Evolutionary conservation across 2,888 invertebrate species (phyloP), one percentile per base, ranked within the genome.

Genomic region (Lomographa bimaculata): DNA sequence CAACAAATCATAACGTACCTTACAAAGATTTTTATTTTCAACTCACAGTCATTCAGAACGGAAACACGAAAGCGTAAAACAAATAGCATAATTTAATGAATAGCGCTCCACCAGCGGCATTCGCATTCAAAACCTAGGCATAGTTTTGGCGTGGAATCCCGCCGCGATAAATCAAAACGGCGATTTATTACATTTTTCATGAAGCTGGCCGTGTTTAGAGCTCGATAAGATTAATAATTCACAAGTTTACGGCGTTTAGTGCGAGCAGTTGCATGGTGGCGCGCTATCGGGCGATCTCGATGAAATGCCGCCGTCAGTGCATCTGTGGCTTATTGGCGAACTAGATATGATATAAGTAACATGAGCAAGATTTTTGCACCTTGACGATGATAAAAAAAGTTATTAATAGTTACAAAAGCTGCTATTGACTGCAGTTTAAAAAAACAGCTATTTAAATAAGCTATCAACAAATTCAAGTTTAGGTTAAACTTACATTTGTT

Each of bases 181-280:
- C 76, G 75, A 80, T 80, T 83, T 79, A 84, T 85, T 80, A 79
- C 78, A 83, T 80, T 80, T 81, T 85, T 83, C 81, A 85, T 80
- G 71, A 77, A 76, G 64, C 62, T 57, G 68, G 72, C 64, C 77
- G 72, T 79, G 82, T 82, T 72, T 65, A 64, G 65, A 65, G 63
- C 36, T 76, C 81, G 83, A 85, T 85, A 85, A 82, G 79, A 83
- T 87, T 86, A 87, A 87, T 87, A 84, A 87, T 87, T 86, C 85
- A 87, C 84, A 79, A 82, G 84, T 85, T 86, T 79, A 85, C 85
- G 85, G 85, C 78, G 85, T 79, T 87, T 84, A 85, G 82, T 60
- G 70, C 57, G 70, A 68, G 66, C 70, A 78, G 80, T 84, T 80
- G 85, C 86, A 81, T 81, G 84, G 77, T 50, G 55, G 60, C 57